Conservation (phyloP, 92 coral and sea anemone genomes). For the Siderastrea radians region DNA sequence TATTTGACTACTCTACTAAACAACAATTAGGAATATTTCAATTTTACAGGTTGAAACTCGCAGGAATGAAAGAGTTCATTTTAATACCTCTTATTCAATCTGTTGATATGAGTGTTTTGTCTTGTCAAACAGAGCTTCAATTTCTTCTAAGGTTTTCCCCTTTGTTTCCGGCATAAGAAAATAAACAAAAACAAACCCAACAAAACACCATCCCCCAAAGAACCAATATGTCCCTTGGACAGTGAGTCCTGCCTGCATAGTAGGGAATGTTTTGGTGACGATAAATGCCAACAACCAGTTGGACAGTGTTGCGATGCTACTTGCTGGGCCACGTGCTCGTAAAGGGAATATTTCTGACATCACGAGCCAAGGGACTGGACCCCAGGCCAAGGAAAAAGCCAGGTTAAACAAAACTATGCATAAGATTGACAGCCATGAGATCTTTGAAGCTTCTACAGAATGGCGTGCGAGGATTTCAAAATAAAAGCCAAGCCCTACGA, state of each 20-base stretch:
- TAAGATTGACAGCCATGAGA: conserved; percentile 73
- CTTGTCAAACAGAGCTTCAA: conserved; percentile 77
- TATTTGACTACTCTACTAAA: too few relatives aligned
- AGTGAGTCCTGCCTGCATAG: conserved; percentile 55
- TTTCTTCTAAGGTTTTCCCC: conserved; percentile 86
- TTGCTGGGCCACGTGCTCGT: conserved; percentile 80
- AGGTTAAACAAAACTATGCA: conserved; percentile 60
- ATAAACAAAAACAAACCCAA: conserved; percentile 74
- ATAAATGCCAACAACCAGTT: conserved; percentile 78
- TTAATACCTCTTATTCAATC: too few relatives aligned
- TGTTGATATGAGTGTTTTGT: too few relatives aligned
- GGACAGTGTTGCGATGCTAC: conserved; percentile 70
- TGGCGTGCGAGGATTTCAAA: conserved; percentile 25
- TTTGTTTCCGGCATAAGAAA: conserved; percentile 88
- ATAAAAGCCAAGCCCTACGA: conserved; percentile 11
- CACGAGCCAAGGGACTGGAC: conserved; percentile 89
- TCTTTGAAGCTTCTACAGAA: conserved; percentile 64
- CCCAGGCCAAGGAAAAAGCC: conserved; percentile 80
- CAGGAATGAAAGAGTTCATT: too few relatives aligned
- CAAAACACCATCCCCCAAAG: conserved; percentile 76
- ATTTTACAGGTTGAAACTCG: too few relatives aligned
- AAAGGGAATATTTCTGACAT: conserved; percentile 83
- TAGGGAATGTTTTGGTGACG: conserved; percentile 69
- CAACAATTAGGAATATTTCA: too few relatives aligned
- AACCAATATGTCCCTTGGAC: conserved; percentile 84